These are phyloP conservation scores for Alloplasta piceator DNA, from an alignment of 2,888 invertebrate genomes.

Conservation along the genomic window DNA sequence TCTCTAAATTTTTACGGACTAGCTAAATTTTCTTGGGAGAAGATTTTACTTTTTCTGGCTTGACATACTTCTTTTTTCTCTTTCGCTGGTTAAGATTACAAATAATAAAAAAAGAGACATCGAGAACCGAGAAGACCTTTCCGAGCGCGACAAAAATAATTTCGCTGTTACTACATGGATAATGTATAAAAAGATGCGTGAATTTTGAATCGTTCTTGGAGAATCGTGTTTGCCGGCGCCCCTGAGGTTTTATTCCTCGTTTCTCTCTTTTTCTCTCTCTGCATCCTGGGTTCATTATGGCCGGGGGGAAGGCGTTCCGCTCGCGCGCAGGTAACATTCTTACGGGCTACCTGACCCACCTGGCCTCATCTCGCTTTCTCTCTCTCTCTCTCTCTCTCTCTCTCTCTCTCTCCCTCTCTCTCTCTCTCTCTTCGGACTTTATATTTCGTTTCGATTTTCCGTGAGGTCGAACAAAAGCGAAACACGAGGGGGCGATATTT, in stretches of 20 bases:
- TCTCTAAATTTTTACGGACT: no score
- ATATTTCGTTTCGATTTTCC: constrained; percentile 25
- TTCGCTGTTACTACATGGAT: constrained; percentile 3
- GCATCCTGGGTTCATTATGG: constrained; percentile 25
- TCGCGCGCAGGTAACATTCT: constrained; percentile 74
- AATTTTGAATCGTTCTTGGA: constrained; percentile 53
- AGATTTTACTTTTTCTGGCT: no score
- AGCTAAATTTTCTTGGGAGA: no score
- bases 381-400: constrained; percentile 16
- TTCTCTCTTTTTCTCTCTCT: constrained; percentile 6
- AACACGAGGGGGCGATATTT: constrained; percentile 56
- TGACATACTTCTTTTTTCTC: no score
- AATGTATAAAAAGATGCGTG: constrained; percentile 43
- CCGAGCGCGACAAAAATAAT: constrained; percentile 15
- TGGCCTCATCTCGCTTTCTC: constrained; percentile 70
- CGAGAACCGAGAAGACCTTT: constrained; percentile 1
- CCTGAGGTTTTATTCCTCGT: constrained; percentile 43
- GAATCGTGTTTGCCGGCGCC: constrained; percentile 32
- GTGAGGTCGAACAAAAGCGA: constrained; percentile 51
- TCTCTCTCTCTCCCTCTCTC: constrained; percentile 1
- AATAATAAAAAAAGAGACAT: constrained; percentile 7
- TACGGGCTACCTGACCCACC: constrained; percentile 78
- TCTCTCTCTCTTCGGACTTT: constrained; percentile 42
- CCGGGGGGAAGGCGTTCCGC: constrained; percentile 66
- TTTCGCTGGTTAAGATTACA: not conserved